Conservation (phyloP, 2,797 vertebrate genomes). For the Columba guinea region DNA sequence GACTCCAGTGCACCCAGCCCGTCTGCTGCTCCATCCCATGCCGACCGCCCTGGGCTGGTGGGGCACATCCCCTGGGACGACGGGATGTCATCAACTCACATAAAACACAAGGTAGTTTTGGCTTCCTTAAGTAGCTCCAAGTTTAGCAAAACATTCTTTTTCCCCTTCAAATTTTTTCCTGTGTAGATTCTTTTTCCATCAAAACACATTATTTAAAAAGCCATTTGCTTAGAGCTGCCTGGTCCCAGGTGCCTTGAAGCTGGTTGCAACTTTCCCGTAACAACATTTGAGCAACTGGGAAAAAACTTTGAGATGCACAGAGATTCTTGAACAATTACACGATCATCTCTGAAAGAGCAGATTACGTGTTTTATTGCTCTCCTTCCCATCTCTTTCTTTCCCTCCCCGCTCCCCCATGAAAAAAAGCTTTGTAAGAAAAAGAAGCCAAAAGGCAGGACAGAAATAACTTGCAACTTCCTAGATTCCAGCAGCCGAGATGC, state of each 20-base stretch:
- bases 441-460: conserved; percentile 14
- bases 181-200: conserved; percentile 54
- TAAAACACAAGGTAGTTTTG: conserved; percentile 48
- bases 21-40: not conserved
- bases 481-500: not conserved
- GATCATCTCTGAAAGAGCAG: not conserved
- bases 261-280: not conserved
- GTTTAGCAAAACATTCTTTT: conserved; percentile 29
- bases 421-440: not conserved
- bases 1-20: not conserved
- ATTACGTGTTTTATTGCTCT: not conserved
- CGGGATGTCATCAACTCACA: not conserved
- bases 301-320: not conserved
- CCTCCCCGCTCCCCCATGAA: not conserved
- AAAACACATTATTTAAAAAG: conserved; percentile 53
- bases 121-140: conserved; percentile 24
- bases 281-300: not conserved
- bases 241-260: conserved; percentile 17
- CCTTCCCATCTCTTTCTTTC: not conserved
- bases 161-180: conserved; percentile 7
- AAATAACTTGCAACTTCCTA: conserved; percentile 11
- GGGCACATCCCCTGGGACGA: not conserved
- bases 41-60: not conserved
- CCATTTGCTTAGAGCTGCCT: not conserved
- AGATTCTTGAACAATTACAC: not conserved